These are phyloP conservation scores for Coptodon bakossiorum DNA, from an alignment of 2,113 vertebrate species.

Conservation along the genomic window DNA sequence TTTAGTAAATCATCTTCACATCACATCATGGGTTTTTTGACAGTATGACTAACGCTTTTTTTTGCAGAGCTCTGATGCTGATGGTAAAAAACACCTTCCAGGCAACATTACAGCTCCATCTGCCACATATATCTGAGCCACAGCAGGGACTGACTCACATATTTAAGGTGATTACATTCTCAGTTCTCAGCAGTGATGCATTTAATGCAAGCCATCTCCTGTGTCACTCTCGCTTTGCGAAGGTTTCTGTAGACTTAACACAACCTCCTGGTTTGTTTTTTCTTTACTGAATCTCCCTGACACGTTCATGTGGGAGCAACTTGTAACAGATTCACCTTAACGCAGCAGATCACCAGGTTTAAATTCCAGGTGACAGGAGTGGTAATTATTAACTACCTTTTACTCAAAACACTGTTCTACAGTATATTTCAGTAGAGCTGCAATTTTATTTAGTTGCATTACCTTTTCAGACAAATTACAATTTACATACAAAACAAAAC, in stretches of 20 bases:
- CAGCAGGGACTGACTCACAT: slow-evolving; percentile 1
- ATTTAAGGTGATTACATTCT: slow-evolving; percentile 11
- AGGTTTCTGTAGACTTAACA: not conserved
- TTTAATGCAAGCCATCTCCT: not conserved
- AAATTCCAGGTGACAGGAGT: not conserved
- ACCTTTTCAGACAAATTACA: not conserved
- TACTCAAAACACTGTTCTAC: not conserved
- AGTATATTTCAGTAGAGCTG: not conserved
- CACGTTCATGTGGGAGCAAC: not conserved
- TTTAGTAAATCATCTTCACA: not conserved
- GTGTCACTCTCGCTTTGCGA: not conserved
- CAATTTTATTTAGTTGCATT: not conserved
- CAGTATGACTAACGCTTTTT: not conserved
- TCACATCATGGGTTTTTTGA: not conserved
- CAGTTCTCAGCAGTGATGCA: not conserved
- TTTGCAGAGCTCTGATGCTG: not conserved
- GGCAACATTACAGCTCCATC: slow-evolving; percentile 15
- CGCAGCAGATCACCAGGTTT: not conserved
- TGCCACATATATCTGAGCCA: not conserved
- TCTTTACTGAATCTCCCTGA: accelerated
- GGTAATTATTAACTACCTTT: not conserved
- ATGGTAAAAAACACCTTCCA: not conserved
- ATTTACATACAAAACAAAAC: not conserved
- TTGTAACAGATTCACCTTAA: not conserved
- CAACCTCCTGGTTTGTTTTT: not conserved